Percentiles rank a stretch among this genome's conserved stretches.
Evolutionary conservation across 1,140 invertebrate species (phyloP).

Genomic region (Papilio xuthus): DNA sequence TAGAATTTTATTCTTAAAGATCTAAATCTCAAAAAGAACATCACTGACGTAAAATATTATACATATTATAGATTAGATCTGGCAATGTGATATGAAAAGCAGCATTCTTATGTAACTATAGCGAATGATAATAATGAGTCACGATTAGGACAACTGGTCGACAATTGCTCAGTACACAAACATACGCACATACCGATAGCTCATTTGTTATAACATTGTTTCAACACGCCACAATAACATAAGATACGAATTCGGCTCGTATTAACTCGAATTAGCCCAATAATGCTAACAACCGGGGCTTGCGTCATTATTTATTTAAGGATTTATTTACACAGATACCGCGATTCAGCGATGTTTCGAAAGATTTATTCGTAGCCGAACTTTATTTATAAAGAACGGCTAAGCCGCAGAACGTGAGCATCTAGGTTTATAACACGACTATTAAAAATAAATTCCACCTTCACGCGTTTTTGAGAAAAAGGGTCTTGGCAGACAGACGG

Average conservation of each 20-base stretch:
- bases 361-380: conserved; percentile 58
- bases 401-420: conserved; percentile 54
- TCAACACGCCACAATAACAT: conserved; percentile 8
- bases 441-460: too few relatives aligned
- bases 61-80: neutral
- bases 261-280: conserved; percentile 27
- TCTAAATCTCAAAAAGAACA: neutral
- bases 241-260: conserved; percentile 4
- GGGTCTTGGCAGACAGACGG: too few relatives aligned
- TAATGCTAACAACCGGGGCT: conserved; percentile 36
- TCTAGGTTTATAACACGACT: conserved; percentile 66
- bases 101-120: conserved; percentile 11
- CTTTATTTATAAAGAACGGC: conserved; percentile 61
- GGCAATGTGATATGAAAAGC: neutral
- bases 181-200: conserved; percentile 11
- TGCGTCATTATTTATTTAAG: conserved; percentile 69
- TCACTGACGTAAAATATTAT: neutral
- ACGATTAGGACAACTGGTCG: conserved; percentile 13
- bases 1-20: neutral
- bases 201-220: conserved; percentile 20
- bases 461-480: too few relatives aligned
- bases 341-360: conserved; percentile 58
- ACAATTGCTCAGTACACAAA: conserved; percentile 17
- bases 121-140: conserved; percentile 14
- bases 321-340: conserved; percentile 57